These are phyloP conservation scores for Osmoderma eremita DNA, from an alignment of 2,888 invertebrate genomes.

Conservation along the genomic window DNA sequence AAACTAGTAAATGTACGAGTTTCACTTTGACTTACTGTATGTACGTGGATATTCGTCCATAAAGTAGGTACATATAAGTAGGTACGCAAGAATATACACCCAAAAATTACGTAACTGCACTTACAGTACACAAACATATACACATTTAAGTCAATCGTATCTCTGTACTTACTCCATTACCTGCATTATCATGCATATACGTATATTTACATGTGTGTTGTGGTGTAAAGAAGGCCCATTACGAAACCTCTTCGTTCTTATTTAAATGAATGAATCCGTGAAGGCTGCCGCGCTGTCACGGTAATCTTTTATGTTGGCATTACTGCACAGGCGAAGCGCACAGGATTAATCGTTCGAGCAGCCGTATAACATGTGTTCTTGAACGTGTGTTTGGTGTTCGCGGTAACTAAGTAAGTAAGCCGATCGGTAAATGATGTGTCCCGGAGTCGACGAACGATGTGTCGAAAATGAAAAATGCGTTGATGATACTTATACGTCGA, in stretches of 20 bases:
- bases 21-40: too few relatives aligned
- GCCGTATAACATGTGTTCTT: neutral
- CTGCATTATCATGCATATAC: neutral
- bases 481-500: too few relatives aligned
- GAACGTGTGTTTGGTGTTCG: too few relatives aligned
- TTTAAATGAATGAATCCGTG: slow-evolving; percentile 35
- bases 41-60: too few relatives aligned
- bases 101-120: slow-evolving; percentile 21
- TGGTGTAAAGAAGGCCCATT: neutral
- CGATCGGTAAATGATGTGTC: too few relatives aligned
- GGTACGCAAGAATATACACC: neutral
- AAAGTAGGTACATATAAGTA: neutral
- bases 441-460: too few relatives aligned
- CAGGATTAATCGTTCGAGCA: slow-evolving; percentile 15
- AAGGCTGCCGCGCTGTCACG: slow-evolving; percentile 21
- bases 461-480: too few relatives aligned
- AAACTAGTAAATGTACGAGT: too few relatives aligned
- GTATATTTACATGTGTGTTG: neutral
- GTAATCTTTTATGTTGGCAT: slow-evolving; percentile 31
- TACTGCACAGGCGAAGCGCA: slow-evolving; percentile 9
- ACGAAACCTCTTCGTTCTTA: slow-evolving; percentile 28
- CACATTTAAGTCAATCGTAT: neutral
- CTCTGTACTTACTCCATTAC: neutral
- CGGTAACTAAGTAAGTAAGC: too few relatives aligned
- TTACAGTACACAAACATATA: neutral